Percentiles rank a stretch among this genome's conserved stretches.
phyloP scores from a whole-genome alignment of 2,888 invertebrate species.

The Drosophila fulvimacula region DNA sequence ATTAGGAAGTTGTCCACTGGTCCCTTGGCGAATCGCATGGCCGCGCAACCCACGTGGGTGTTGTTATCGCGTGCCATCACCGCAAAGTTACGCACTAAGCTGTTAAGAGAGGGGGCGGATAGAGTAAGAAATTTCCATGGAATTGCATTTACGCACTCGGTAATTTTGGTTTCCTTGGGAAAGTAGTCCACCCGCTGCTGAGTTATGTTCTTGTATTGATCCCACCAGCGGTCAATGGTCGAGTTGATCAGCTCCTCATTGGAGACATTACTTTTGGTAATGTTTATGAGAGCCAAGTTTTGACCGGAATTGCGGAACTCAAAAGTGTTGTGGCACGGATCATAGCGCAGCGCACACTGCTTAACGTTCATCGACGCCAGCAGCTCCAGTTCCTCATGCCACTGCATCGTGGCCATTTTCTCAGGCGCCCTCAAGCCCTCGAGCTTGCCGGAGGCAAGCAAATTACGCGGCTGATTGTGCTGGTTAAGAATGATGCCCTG shows the following conservation, averaged over 20 bases:
- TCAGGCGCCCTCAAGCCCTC: conserved; percentile 41
- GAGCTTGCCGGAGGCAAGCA: conserved; percentile 53
- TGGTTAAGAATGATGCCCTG: conserved; percentile 48
- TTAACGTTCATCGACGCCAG: conserved; percentile 59
- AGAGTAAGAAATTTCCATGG: not conserved
- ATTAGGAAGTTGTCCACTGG: conserved; percentile 47
- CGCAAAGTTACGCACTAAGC: conserved; percentile 62
- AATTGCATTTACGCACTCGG: conserved; percentile 45
- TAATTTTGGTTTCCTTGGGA: conserved; percentile 48
- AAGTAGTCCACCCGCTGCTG: conserved; percentile 32
- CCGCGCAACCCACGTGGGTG: conserved; percentile 66
- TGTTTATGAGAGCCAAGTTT: conserved; percentile 47
- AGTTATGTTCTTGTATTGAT: conserved; percentile 48
- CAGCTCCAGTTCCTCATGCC: conserved; percentile 54
- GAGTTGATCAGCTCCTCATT: conserved; percentile 44
- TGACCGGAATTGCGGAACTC: conserved; percentile 60
- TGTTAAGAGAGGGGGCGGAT: conserved; percentile 15
- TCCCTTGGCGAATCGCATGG: conserved; percentile 34
- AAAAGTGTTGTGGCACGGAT: conserved; percentile 61
- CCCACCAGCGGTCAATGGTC: conserved; percentile 62
- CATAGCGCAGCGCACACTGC: conserved; percentile 47
- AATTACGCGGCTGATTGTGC: conserved; percentile 58
- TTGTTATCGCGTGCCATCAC: conserved; percentile 67
- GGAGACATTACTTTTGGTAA: conserved; percentile 11
- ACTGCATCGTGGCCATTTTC: conserved; percentile 65